These are phyloP conservation scores for Scaptomyza pallida DNA, from an alignment of 1,140 invertebrate species.

Conservation along the genomic window DNA sequence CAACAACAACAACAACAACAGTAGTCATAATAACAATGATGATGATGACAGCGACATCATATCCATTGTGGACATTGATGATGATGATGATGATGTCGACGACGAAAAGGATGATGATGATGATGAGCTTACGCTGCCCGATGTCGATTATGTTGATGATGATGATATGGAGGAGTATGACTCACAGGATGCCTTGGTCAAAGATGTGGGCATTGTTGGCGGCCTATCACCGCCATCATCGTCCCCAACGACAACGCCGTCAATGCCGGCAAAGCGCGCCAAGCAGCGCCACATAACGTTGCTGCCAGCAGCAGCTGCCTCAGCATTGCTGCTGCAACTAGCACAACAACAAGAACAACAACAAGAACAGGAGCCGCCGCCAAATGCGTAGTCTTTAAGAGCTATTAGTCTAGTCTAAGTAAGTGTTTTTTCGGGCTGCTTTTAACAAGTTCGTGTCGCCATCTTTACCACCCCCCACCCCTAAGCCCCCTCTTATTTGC, in stretches of 20 bases:
- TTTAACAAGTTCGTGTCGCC: not conserved
- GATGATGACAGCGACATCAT: constrained; percentile 53
- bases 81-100: constrained; percentile 38
- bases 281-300: constrained; percentile 49
- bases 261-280: constrained; percentile 43
- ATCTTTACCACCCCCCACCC: too few relatives aligned
- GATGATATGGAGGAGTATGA: constrained; percentile 35
- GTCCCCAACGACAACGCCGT: not conserved
- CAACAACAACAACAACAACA: constrained; percentile 9
- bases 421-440: not conserved
- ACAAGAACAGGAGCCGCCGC: constrained; percentile 6
- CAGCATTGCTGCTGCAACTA: constrained; percentile 50
- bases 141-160: not conserved
- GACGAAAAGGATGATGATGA: constrained; percentile 16
- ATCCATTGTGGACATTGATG: constrained; percentile 69
- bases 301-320: constrained; percentile 50
- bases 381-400: constrained; percentile 25
- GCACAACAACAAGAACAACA: constrained; percentile 39
- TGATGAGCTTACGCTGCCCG: constrained; percentile 45
- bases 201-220: constrained; percentile 67
- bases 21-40: constrained; percentile 1
- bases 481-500: constrained; percentile 29
- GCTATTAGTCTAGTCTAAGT: constrained; percentile 49
- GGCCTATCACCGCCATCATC: constrained; percentile 35
- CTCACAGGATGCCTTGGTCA: constrained; percentile 72